A percentile compares a stretch with the other conserved stretches of the same genome.
phyloP scores from a whole-genome alignment of 1,140 invertebrate genomes.

The Scaptomyza pallida region DNA sequence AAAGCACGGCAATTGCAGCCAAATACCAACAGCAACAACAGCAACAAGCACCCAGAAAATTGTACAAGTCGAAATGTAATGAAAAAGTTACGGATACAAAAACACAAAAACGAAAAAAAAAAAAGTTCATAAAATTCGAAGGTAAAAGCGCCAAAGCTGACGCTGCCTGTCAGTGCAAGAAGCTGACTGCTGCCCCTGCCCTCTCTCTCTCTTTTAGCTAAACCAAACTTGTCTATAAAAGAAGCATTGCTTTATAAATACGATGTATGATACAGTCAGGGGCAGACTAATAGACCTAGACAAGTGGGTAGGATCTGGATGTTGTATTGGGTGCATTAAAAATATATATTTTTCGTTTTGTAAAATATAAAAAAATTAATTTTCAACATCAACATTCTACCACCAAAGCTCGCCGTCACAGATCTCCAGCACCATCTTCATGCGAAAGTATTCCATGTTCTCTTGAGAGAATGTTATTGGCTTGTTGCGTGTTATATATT shows the following conservation, averaged over 20 bases:
- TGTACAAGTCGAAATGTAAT: constrained; percentile 78
- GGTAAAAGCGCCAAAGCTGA: constrained; percentile 70
- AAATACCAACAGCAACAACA: constrained; percentile 33
- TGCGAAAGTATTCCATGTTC: constrained; percentile 96
- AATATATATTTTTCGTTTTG: no score
- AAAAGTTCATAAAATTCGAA: constrained; percentile 76
- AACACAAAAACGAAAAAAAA: constrained; percentile 24
- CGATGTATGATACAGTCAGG: neutral
- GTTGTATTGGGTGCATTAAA: no score
- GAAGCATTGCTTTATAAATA: neutral
- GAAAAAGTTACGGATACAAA: constrained; percentile 75
- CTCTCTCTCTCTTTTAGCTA: neutral
- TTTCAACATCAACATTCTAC: no score
- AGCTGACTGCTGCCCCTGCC: constrained; percentile 1
- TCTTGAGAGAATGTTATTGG: constrained; percentile 92
- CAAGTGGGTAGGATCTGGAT: no score
- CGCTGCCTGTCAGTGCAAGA: constrained; percentile 57
- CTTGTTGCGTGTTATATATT: constrained; percentile 92
- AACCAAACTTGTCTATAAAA: constrained; percentile 25
- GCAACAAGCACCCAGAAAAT: constrained; percentile 52
- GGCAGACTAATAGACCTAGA: neutral
- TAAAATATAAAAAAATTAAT: no score
- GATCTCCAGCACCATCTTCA: constrained; percentile 97
- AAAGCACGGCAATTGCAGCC: constrained; percentile 57
- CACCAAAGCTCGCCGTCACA: constrained; percentile 85